These are phyloP conservation scores for Caerostris extrusa DNA, from an alignment of 1,140 invertebrate species.

Conservation along the genomic window DNA sequence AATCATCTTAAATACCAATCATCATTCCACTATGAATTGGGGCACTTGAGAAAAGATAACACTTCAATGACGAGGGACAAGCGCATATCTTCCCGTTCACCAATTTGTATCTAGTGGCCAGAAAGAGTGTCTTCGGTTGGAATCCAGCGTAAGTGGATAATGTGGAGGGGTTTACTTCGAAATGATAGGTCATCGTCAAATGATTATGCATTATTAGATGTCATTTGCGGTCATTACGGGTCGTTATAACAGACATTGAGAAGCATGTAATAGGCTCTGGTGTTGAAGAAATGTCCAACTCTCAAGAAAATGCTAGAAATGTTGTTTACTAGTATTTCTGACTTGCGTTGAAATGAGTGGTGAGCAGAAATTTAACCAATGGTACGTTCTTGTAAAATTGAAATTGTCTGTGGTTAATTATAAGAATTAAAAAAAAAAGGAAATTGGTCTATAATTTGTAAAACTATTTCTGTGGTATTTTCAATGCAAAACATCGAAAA, in stretches of 20 bases:
- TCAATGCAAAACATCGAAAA: no score
- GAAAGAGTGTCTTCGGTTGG: background rate
- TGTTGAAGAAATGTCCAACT: background rate
- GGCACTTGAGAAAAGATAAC: no score
- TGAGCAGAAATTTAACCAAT: background rate
- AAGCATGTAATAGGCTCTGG: background rate
- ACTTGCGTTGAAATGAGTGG: background rate
- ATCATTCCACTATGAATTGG: no score
- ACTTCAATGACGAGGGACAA: no score
- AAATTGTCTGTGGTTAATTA: no score
- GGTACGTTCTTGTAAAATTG: background rate
- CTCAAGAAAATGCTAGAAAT: background rate
- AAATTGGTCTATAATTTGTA: no score
- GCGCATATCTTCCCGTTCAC: no score
- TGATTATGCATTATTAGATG: conserved; percentile 67
- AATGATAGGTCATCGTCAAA: conserved; percentile 48
- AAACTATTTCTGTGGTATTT: no score
- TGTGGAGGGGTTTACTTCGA: background rate
- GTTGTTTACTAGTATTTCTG: background rate
- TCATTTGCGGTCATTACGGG: conserved; percentile 58
- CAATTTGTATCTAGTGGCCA: background rate
- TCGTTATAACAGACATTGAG: conserved; percentile 57
- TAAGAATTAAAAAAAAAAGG: no score
- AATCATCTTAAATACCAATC: no score
- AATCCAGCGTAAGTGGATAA: conserved; percentile 15